These are phyloP conservation scores for Rhineura floridana DNA, from an alignment of 2,113 vertebrate genomes.

Conservation along the genomic window DNA sequence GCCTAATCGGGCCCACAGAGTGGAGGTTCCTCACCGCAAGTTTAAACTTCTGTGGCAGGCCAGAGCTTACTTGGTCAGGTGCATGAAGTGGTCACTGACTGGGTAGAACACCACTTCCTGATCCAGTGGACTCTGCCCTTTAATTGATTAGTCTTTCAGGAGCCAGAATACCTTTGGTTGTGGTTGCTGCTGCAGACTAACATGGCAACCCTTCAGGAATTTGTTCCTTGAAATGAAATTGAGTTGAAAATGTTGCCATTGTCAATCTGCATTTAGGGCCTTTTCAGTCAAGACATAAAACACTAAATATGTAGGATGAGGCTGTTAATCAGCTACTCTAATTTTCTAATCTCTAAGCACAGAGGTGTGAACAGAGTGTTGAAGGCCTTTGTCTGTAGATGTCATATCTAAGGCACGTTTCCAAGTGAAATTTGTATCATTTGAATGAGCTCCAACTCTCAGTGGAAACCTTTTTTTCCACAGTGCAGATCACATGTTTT, in stretches of 20 bases:
- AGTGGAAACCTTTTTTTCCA: not conserved
- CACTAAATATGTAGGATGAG: not conserved
- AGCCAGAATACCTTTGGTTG: not conserved
- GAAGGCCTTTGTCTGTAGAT: constrained; percentile 5
- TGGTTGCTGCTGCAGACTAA: not conserved
- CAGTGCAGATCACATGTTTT: not conserved
- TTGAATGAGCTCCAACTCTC: not conserved
- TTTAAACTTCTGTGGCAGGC: no score
- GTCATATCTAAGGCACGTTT: constrained; percentile 12
- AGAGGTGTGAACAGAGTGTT: constrained; percentile 9
- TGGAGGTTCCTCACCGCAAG: no score
- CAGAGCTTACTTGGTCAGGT: not conserved
- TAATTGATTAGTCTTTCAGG: not conserved
- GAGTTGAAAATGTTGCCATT: not conserved
- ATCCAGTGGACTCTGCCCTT: no score
- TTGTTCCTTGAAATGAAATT: not conserved
- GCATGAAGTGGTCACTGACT: not conserved
- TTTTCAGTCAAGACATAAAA: not conserved
- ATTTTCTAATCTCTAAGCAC: constrained; percentile 16
- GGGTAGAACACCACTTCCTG: no score
- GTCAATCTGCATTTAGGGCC: not conserved
- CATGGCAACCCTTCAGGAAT: not conserved
- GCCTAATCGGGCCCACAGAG: no score
- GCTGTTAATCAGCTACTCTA: constrained; percentile 32
- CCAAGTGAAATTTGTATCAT: constrained; percentile 4